Conservation (phyloP, 2,888 invertebrate genomes). For the Agonopterix alstromeriana region DNA sequence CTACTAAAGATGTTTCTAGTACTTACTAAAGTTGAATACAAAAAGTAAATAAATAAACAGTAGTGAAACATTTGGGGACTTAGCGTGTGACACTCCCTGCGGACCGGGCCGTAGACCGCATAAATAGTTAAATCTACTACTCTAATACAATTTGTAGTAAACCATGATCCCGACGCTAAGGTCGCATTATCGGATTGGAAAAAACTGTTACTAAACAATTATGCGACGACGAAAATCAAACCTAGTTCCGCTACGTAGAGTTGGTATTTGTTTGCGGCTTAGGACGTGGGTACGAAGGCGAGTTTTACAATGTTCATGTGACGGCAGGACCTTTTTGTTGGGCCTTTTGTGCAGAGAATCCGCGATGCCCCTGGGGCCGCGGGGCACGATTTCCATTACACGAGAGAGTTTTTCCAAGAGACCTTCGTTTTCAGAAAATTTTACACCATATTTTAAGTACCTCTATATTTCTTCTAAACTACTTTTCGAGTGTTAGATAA, state of each 20-base stretch:
- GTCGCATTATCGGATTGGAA: slow-evolving; percentile 75
- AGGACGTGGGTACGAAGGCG: slow-evolving; percentile 50
- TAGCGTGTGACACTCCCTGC: slow-evolving; percentile 6
- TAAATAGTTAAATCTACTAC: slow-evolving; percentile 74
- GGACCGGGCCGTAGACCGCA: slow-evolving; percentile 26
- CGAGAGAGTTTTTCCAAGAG: slow-evolving; percentile 60
- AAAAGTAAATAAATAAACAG: too few species aligned
- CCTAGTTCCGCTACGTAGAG: slow-evolving; percentile 34
- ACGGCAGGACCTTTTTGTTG: slow-evolving; percentile 73
- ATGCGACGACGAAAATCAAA: slow-evolving; percentile 31
- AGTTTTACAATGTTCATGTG: slow-evolving; percentile 75
- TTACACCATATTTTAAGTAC: slow-evolving; percentile 19
- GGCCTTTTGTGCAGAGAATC: slow-evolving; percentile 69
- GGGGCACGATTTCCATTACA: slow-evolving; percentile 72
- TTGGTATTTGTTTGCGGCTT: slow-evolving; percentile 38
- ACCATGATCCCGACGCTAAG: slow-evolving; percentile 74
- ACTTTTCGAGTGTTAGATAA: too few species aligned
- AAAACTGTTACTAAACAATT: slow-evolving; percentile 64
- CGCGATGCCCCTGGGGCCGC: slow-evolving; percentile 64
- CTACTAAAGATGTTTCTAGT: too few species aligned
- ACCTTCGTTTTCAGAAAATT: slow-evolving; percentile 50
- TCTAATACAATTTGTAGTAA: slow-evolving; percentile 77
- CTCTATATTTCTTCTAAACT: neutral
- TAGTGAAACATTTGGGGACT: neutral
- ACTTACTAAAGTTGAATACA: too few species aligned